phyloP scores from a whole-genome alignment of 2,113 vertebrate genomes.

The Xiphophorus maculatus region DNA sequence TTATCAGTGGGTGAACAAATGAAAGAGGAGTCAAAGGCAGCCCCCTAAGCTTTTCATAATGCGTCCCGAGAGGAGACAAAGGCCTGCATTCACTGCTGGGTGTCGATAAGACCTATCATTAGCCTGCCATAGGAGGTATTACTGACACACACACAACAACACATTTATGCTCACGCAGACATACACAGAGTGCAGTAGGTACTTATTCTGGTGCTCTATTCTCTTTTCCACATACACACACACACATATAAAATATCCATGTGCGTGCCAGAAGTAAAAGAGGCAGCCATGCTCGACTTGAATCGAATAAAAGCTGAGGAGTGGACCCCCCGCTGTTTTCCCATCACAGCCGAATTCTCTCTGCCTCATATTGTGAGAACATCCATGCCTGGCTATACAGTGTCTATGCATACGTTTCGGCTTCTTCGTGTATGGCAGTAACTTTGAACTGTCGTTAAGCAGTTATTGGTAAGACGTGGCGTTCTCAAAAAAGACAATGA shows the following conservation, averaged over 20 bases:
- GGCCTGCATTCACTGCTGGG: slow-evolving; percentile 75
- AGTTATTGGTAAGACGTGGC: neutral
- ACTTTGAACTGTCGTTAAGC: slow-evolving; percentile 8
- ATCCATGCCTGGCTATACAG: slow-evolving; percentile 17
- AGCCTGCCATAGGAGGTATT: slow-evolving; percentile 75
- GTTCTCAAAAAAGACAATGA: neutral
- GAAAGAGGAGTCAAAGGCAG: slow-evolving; percentile 71
- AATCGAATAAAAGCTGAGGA: slow-evolving; percentile 63
- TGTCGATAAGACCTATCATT: slow-evolving; percentile 79
- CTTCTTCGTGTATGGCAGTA: slow-evolving; percentile 2
- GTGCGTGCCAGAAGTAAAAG: slow-evolving; percentile 47
- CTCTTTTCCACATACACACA: slow-evolving; percentile 24
- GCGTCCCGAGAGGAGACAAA: slow-evolving; percentile 74
- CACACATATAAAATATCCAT: slow-evolving; percentile 38
- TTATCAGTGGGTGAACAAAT: slow-evolving; percentile 69
- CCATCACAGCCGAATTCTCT: slow-evolving; percentile 60
- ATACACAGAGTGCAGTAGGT: slow-evolving; percentile 39
- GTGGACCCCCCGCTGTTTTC: slow-evolving; percentile 57
- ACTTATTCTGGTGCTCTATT: slow-evolving; percentile 49
- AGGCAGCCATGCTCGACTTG: slow-evolving; percentile 50
- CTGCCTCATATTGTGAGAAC: slow-evolving; percentile 16
- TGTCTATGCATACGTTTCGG: slow-evolving; percentile 5
- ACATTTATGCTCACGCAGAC: slow-evolving; percentile 32
- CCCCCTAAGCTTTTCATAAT: slow-evolving; percentile 76
- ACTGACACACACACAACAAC: slow-evolving; percentile 53